Conservation (phyloP, 2,888 invertebrate species). For the Drosophila monieri region DNA sequence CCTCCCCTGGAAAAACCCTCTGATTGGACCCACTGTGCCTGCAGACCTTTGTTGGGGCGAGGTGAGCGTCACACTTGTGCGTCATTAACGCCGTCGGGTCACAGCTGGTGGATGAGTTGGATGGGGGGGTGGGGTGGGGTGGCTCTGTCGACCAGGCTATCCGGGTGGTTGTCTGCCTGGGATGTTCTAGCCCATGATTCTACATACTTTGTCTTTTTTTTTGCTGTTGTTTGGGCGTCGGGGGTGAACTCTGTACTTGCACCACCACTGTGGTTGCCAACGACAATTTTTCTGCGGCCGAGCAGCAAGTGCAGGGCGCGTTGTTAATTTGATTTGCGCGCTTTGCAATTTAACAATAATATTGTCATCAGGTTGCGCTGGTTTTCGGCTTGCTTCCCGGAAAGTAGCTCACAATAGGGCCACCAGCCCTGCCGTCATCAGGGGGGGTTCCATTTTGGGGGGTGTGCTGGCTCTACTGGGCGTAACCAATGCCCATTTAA, state of each 20-base stretch:
- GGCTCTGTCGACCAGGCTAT: no score
- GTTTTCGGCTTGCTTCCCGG: slow-evolving; percentile 9
- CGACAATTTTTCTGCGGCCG: slow-evolving; percentile 78
- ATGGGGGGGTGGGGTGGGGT: slow-evolving; percentile 2
- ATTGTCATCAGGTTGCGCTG: slow-evolving; percentile 69
- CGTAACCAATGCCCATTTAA: slow-evolving; percentile 67
- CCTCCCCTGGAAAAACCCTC: no score
- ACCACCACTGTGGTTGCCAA: slow-evolving; percentile 73
- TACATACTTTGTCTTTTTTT: slow-evolving; percentile 14
- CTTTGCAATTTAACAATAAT: slow-evolving; percentile 80
- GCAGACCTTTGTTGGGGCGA: slow-evolving; percentile 38
- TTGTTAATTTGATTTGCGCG: slow-evolving; percentile 79
- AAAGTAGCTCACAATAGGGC: neutral
- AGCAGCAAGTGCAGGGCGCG: slow-evolving; percentile 47
- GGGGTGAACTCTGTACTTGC: slow-evolving; percentile 34
- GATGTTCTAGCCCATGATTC: slow-evolving; percentile 21
- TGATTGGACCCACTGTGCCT: slow-evolving; percentile 41
- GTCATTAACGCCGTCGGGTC: slow-evolving; percentile 80
- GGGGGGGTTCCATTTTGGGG: slow-evolving; percentile 4
- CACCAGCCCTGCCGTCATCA: neutral
- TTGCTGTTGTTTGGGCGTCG: slow-evolving; percentile 21
- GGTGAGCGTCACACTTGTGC: slow-evolving; percentile 82
- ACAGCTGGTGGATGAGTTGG: slow-evolving; percentile 73
- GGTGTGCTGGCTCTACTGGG: slow-evolving; percentile 25
- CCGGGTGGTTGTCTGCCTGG: slow-evolving; percentile 22